Base-by-base conservation (phyloP, 2,797 vertebrate genomes). In the Syndactyla subalaris region DNA sequence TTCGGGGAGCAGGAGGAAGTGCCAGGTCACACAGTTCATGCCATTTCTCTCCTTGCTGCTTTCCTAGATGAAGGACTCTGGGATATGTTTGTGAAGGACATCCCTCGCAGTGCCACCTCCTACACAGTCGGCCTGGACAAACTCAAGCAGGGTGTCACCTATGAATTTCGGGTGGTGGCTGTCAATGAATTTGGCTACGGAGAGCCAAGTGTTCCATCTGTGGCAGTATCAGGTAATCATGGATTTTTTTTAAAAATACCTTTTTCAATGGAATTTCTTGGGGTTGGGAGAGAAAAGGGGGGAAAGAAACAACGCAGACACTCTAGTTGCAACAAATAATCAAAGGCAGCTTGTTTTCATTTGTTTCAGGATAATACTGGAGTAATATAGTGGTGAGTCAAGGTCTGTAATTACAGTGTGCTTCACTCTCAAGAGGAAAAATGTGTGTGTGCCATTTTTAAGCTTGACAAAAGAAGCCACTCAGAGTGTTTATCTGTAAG, bases 161-260 rank as follows among this genome's bases (percentile, higher is more conserved):
- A 99, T 5, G 99, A 99, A 97, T 99, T 99, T 97, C 98, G 99
- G 79, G 99, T 99, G 93, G 98, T 99, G 46, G 99, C 99, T 6
- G 96, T 99, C 95, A 99, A 99, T 62, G 98, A 98, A 85, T 98
- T 98, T 54, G 99, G 99, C 96, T 99, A 99, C 3, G 99, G 99
- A 92, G 99, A 99, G 45, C 99, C 99, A 54, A 99, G 99, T 78
- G 94, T 97, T 79, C 99, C 99, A 51, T 99, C 99, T 66, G 96
- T 97, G 15, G 98, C 99, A 2, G 98, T 99, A 66, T 99, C 99
- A 97, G 99, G 99, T 99, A 97, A 94, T 73, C 1, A 3, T 9
- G 19, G 34, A 2, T 2, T 26, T 21, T 32, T 29, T 26, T 4
- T 1, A 2, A 12, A 10, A 1, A 7, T 57, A 38, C 16, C 21